Conservation (phyloP, 2,797 vertebrate species). For the Bradypodion ventrale region DNA sequence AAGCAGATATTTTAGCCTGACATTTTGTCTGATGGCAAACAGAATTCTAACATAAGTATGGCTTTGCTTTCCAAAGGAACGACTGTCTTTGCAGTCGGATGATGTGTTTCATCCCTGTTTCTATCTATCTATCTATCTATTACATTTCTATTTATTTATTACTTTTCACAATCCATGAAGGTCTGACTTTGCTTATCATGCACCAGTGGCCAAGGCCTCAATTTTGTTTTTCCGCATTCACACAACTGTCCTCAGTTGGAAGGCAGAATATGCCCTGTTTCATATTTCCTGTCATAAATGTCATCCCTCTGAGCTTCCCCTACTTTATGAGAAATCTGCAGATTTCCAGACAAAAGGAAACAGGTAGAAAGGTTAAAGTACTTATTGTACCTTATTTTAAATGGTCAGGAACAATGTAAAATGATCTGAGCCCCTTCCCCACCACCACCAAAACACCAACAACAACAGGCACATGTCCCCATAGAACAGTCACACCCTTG, state of each 20-base stretch:
- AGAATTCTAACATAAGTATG: not conserved
- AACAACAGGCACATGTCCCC: not conserved
- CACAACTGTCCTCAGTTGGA: not conserved
- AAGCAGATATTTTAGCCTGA: not conserved
- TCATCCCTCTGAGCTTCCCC: not conserved
- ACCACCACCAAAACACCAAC: not conserved
- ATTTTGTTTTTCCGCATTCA: not conserved
- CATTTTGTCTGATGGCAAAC: not conserved
- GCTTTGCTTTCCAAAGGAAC: not conserved
- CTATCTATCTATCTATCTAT: no score
- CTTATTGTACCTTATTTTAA: not conserved
- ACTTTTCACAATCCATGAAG: no score
- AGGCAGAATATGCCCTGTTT: not conserved
- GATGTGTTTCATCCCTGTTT: not conserved
- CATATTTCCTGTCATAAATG: not conserved
- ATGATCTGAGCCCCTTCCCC: not conserved
- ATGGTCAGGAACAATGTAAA: not conserved
- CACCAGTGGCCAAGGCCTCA: not conserved
- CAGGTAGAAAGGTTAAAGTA: not conserved
- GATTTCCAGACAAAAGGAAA: not conserved
- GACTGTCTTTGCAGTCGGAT: not conserved
- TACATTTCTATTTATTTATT: no score
- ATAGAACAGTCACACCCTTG: not conserved
- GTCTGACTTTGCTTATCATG: not conserved
- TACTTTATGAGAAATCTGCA: not conserved